Evolutionary conservation across 2,888 invertebrate genomes (phyloP), one percentile per base, ranked within the genome.

Genomic region (Acleris sparsana): DNA sequence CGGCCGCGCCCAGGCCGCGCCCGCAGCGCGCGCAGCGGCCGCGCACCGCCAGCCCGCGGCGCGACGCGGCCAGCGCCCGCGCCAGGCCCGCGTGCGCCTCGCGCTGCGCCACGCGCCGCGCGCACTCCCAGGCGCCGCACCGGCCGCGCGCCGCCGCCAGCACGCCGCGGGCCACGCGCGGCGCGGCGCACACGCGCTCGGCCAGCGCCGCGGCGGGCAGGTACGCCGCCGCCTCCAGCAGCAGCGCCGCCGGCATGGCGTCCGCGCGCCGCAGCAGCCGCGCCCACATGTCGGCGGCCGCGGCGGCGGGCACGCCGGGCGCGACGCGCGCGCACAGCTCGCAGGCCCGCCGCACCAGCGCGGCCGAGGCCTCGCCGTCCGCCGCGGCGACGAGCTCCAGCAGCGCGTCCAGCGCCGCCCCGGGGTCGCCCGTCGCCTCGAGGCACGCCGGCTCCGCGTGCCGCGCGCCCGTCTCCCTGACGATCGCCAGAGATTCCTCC

Each of bases 381-480:
- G 69, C 72, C 11, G 64, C 64, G 53, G 75, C 70, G 25, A 80
- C 78, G 29, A 86, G 79, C 3, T 75, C 75, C 51, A 90, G 73
- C 3, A 87, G 73, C 17, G 80, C 80, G 48, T 87, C 85, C 20
- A 92, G 81, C 22, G 92, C 93, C 16, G 78, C 88, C 59, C 75
- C 72, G 51, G 84, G 78, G 72, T 92, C 93, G 22, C 93, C 92
- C 52, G 79, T 78, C 43, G 89, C 87, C 73, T 92, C 93, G 44
- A 92, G 80, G 66, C 92, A 91, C 22, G 71, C 61, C 22, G 92
- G 85, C 73, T 87, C 91, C 5, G 91, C 91, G 22, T 84, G 83
- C 17, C 67, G 67, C 6, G 83, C 82, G 2, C 83, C 85, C 48
- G 77, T 72, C 63, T 83, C 83, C 33, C 80, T 81, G 49, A 92